Percentiles rank a stretch among this genome's conserved stretches.
Evolutionary conservation across 2,797 vertebrate genomes (phyloP).

Genomic region (Ispidina lecontei): DNA sequence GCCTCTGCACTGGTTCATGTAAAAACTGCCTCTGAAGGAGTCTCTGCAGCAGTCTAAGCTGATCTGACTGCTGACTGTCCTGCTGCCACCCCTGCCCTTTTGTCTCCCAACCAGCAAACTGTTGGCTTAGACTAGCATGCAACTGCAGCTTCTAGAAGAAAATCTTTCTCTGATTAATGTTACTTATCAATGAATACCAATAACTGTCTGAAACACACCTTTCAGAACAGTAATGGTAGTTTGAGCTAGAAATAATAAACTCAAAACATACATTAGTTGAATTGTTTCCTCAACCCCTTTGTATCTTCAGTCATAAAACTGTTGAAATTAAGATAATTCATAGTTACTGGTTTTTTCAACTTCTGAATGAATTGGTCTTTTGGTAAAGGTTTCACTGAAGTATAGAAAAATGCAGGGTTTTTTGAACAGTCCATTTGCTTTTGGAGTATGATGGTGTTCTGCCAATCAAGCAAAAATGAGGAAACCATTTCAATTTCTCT

Average conservation of each 20-base stretch:
- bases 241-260: not conserved
- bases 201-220: not conserved
- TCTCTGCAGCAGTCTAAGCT: not conserved
- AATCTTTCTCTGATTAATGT: not conserved
- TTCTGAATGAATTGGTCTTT: not conserved
- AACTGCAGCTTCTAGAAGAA: not conserved
- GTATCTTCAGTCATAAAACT: not conserved
- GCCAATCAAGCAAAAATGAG: not conserved
- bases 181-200: not conserved
- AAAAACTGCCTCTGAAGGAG: not conserved
- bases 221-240: not conserved
- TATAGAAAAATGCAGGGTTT: not conserved
- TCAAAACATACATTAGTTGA: not conserved
- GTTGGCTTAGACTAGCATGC: fast-evolving
- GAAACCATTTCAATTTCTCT: not conserved
- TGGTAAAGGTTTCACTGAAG: not conserved
- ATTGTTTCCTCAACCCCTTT: not conserved
- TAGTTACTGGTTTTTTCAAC: not conserved
- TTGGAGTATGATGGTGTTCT: not conserved
- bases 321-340: not conserved
- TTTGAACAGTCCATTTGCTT: not conserved
- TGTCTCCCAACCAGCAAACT: not conserved
- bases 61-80: not conserved
- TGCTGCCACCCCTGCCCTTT: not conserved
- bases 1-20: not conserved